Evolutionary conservation across 2,888 invertebrate genomes (phyloP), one percentile per base, ranked within the genome.

Genomic region (Smittia aterrima): DNA sequence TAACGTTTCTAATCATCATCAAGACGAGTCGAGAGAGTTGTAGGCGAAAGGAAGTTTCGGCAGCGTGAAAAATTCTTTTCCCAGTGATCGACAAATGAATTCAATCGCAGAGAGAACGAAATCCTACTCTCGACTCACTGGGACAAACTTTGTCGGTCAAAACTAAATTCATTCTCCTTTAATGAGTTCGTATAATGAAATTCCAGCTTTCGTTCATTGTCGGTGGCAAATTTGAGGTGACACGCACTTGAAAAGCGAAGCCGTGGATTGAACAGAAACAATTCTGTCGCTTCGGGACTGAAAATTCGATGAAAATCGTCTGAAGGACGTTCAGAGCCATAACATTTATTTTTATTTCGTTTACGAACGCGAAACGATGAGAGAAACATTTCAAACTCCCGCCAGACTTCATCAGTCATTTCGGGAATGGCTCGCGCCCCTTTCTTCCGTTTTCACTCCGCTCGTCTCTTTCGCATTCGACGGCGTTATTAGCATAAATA

Each of bases 381-480:
- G 32, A 66, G 16, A 67, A 67, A 24, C 68, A 68, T 68, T 68
- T 68, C 47, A 27, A 68, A 47, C 47, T 47, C 68, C 68, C 47
- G 68, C 68, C 68, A 68, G 68, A 68, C 68, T 68, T 68, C 68
- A 68, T 68, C 68, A 68, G 41, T 68, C 68, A 68, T 68, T 68
- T 68, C 24, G 18, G 18, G 22, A 66, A 9, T 4, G 6, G 58
- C 58, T 18, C 58, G 53, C 54, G 54, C 70, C 70, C 47, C 54
- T 71, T 54, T 71, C 70, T 71, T 71, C 70, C 70, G 70, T 24
- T 47, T 41, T 40, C 54, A 27, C 27, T 18, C 20, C 24, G 7
- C 18, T 11, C 13, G 18, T n/a, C 24, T 4, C 11, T 47, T n/a
- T n/a, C n/a, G 24, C 16, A 16, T 54, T 53, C 20, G 54, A 18